Evolutionary conservation across 2,888 invertebrate species (phyloP).

Genomic region (Embidobia sp.): DNA sequence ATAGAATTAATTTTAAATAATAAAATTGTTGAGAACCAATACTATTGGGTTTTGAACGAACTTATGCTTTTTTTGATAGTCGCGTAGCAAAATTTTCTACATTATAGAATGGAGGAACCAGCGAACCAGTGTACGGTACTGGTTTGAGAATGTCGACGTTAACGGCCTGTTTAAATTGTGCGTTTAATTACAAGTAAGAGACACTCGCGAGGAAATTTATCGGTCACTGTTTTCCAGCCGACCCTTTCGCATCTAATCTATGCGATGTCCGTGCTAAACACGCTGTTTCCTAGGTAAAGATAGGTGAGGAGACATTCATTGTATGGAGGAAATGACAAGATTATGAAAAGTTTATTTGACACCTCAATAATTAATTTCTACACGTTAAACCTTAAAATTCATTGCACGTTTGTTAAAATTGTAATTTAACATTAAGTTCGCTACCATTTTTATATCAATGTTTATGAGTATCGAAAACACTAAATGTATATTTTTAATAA

Average conservation of each 20-base stretch:
- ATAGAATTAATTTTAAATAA: too few relatives aligned
- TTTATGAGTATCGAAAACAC: too few relatives aligned
- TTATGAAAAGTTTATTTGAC: slow-evolving; percentile 24
- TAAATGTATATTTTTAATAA: too few relatives aligned
- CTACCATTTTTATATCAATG: too few relatives aligned
- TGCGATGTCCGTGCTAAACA: slow-evolving; percentile 73
- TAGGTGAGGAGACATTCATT: slow-evolving; percentile 48
- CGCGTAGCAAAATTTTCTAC: slow-evolving; percentile 53
- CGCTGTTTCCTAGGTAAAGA: slow-evolving; percentile 63
- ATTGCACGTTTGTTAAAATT: not conserved
- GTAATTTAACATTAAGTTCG: not conserved
- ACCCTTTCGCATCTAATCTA: slow-evolving; percentile 76
- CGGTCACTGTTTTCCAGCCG: slow-evolving; percentile 76
- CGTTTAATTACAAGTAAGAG: slow-evolving; percentile 80
- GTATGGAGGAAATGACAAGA: slow-evolving; percentile 34
- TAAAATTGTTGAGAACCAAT: too few relatives aligned
- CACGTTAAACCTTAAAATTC: not conserved
- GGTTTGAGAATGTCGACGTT: slow-evolving; percentile 76
- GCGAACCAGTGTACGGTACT: slow-evolving; percentile 64
- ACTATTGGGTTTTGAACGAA: slow-evolving; percentile 5
- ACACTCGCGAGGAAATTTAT: slow-evolving; percentile 78
- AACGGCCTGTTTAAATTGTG: slow-evolving; percentile 79
- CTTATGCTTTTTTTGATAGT: slow-evolving; percentile 23
- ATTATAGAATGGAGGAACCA: slow-evolving; percentile 57
- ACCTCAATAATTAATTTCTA: slow-evolving; percentile 1